phyloP scores from a whole-genome alignment of 2,888 invertebrate species.

The Bibio marci region DNA sequence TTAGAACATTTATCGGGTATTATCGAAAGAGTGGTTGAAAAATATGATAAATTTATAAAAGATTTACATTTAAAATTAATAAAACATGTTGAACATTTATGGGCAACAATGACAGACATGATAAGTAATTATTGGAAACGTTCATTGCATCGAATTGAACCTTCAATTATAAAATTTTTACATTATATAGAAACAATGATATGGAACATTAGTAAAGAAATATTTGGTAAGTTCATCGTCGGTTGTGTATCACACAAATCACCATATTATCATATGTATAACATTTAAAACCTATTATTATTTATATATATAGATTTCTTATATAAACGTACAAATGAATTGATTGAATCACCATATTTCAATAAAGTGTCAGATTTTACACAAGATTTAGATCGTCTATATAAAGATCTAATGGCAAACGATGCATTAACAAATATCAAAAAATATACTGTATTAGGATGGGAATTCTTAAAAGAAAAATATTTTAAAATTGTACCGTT shows the following conservation, averaged over 20 bases:
- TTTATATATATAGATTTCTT: conserved; percentile 47
- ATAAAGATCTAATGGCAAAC: conserved; percentile 58
- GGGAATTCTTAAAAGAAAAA: conserved; percentile 47
- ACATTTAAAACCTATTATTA: conserved; percentile 1
- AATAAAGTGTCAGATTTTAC: conserved; percentile 63
- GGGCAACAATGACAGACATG: conserved; percentile 47
- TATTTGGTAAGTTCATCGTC: conserved; percentile 40
- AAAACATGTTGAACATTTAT: conserved; percentile 56
- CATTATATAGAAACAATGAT: conserved; percentile 59
- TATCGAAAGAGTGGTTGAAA: conserved; percentile 49
- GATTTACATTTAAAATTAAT: conserved; percentile 50
- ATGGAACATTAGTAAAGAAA: conserved; percentile 55
- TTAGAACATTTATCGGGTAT: conserved; percentile 51
- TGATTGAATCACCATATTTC: conserved; percentile 67
- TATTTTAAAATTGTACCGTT: conserved; percentile 50
- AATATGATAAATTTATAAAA: conserved; percentile 63
- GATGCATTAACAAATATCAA: conserved; percentile 61
- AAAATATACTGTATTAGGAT: conserved; percentile 51
- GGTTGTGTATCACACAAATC: too few species aligned
- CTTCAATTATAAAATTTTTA: conserved; percentile 55
- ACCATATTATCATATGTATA: neutral
- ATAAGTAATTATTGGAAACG: conserved; percentile 55
- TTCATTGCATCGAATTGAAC: conserved; percentile 55
- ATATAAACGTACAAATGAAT: conserved; percentile 59
- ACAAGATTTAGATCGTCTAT: conserved; percentile 62